Evolutionary conservation across 2,888 invertebrate species (phyloP), one percentile per base, ranked within the genome.

Genomic region (Scaptomyza parva): DNA sequence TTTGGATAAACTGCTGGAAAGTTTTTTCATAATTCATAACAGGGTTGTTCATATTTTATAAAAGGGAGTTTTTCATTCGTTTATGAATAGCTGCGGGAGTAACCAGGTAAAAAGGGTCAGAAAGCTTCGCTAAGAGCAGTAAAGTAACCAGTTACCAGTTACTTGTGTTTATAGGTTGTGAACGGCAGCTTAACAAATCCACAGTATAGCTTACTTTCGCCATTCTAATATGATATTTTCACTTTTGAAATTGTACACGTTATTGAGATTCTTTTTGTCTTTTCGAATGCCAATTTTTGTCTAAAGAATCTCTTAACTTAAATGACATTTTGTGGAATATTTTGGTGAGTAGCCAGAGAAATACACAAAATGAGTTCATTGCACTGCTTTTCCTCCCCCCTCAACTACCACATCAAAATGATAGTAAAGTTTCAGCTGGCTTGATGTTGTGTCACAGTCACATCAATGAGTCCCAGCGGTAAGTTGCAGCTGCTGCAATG

Each of bases 391-490:
- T 1, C 4, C 2, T 6, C 9, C 3, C 33, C 53, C 37, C 47
- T 7, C 1, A 2, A 26, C 11, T 0, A 9, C 37, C 0, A 17
- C 33, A 18, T 14, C 26, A 70, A 47, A 64, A 64, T 60, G 63
- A 73, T 65, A 65, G 60, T 70, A 70, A 67, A 69, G 64, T 67
- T 81, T 71, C 69, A 50, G 60, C 66, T 63, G 50, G 44, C 28
- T 62, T 69, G n/a, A n/a, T n/a, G 68, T 76, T 78, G 70, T 66
- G 76, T 64, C 77, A 70, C 75, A 81, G 81, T 61, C 81, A 69
- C 84, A 70, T 82, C 84, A 82, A 84, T 83, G 82, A 79, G 76
- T 71, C 84, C 84, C 79, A 45, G 67, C 60, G 81, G 76, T 65
- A 64, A 67, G 66, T 69, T 71, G 69, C 71, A 60, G 68, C 47